Evolutionary conservation across 2,113 vertebrate genomes (phyloP).

Genomic region (Melanerpes formicivorus): DNA sequence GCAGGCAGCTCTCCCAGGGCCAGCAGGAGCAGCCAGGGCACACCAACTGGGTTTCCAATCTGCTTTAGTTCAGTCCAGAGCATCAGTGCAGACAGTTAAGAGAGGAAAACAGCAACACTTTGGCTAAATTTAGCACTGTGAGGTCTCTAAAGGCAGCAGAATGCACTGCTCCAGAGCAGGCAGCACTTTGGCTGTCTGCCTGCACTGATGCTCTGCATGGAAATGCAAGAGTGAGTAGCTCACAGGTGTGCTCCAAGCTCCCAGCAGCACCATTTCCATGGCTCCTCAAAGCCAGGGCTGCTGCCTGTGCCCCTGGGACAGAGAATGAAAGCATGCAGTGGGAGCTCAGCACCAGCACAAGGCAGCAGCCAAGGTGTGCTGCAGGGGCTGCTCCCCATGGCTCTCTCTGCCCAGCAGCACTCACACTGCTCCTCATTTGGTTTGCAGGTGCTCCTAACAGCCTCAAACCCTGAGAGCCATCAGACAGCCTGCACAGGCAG

Average conservation of each 20-base stretch:
- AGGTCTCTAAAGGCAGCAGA: constrained; percentile 50
- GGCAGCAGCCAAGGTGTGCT: constrained; percentile 34
- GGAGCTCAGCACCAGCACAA: constrained; percentile 45
- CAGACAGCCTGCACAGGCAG: neutral
- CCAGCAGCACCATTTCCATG: constrained; percentile 22
- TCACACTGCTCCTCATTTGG: neutral
- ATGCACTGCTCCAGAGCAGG: neutral
- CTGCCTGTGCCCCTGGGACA: constrained; percentile 17
- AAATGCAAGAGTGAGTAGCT: constrained; percentile 59
- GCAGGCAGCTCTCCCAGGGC: constrained; percentile 7
- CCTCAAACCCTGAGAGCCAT: neutral
- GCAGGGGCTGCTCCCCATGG: neutral
- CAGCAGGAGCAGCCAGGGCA: constrained; percentile 29
- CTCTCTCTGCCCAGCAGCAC: neutral
- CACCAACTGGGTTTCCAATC: constrained; percentile 77
- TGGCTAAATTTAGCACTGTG: constrained; percentile 28
- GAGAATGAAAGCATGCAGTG: neutral
- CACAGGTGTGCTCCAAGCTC: constrained; percentile 33
- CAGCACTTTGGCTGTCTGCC: neutral
- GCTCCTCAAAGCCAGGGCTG: constrained; percentile 25
- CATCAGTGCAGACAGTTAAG: constrained; percentile 56
- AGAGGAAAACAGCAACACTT: constrained; percentile 69
- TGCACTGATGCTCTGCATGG: constrained; percentile 51
- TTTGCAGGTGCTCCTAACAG: neutral
- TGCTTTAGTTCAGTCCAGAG: constrained; percentile 75